Evolutionary conservation across 2,797 vertebrate species (phyloP).

Genomic region (Argyrosomus regius): DNA sequence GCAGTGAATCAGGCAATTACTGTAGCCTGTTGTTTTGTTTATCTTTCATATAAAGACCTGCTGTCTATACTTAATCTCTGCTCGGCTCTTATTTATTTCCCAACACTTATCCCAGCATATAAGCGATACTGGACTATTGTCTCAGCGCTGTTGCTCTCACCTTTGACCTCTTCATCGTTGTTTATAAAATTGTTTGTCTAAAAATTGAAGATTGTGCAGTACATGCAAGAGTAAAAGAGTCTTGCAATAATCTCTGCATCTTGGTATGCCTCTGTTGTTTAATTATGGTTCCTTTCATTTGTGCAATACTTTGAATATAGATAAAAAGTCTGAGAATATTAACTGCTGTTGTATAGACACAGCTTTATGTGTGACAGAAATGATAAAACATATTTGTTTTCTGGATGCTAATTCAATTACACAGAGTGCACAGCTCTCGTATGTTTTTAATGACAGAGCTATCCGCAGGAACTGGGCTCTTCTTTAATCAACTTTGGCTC

Average conservation of each 20-base stretch:
- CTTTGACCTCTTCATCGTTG: conserved; percentile 2
- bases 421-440: not conserved
- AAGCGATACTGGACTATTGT: not conserved
- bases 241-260: not conserved
- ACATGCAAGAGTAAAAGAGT: not conserved
- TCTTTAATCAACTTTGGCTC: conserved; percentile 41
- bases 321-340: not conserved
- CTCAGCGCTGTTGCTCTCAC: not conserved
- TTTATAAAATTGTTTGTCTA: conserved; percentile 1
- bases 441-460: conserved; percentile 6
- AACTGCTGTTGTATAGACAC: not conserved
- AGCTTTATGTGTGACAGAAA: not conserved
- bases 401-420: not conserved
- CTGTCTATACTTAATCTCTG: conserved; percentile 20
- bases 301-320: not conserved
- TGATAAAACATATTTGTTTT: conserved; percentile 7
- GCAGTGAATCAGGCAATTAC: conserved; percentile 33
- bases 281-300: not conserved
- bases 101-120: not conserved
- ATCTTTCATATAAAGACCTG: conserved; percentile 23
- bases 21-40: conserved; percentile 25
- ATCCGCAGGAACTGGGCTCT: conserved; percentile 2
- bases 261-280: not conserved
- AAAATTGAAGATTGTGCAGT: not conserved
- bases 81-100: conserved; percentile 5